phyloP scores from a whole-genome alignment of 2,113 vertebrate genomes.

The Salvelinus fontinalis region DNA sequence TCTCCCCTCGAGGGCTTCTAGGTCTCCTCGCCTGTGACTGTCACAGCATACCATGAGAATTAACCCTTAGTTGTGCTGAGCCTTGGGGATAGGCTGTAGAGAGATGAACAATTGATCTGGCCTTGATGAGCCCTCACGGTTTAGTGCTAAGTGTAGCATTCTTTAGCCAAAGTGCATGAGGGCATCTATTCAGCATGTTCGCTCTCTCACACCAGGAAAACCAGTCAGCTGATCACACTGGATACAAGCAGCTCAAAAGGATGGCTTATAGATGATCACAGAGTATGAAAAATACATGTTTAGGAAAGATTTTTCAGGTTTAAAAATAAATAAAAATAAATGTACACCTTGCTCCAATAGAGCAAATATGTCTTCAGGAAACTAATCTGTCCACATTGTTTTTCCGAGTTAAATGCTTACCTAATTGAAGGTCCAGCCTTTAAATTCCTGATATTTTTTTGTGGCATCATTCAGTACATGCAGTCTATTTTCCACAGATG shows the following conservation, averaged over 20 bases:
- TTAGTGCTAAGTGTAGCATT: constrained; percentile 21
- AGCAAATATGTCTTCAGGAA: neutral
- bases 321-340: neutral
- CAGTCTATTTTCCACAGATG: too few relatives aligned
- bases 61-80: neutral
- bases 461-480: too few relatives aligned
- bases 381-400: too few relatives aligned
- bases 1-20: neutral
- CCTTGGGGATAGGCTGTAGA: neutral
- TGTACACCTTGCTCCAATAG: neutral
- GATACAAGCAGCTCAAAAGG: neutral
- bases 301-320: neutral
- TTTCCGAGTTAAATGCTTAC: neutral
- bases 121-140: constrained; percentile 16
- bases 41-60: constrained; percentile 22
- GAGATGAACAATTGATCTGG: constrained; percentile 18
- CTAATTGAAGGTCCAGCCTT: neutral
- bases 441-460: neutral
- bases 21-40: constrained; percentile 7
- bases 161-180: constrained; percentile 8
- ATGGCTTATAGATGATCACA: neutral
- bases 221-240: constrained; percentile 22
- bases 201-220: constrained; percentile 1
- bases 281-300: neutral
- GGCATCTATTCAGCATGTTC: constrained; percentile 11